These are phyloP conservation scores for Motacilla tschutschensis DNA, from an alignment of 2,113 vertebrate genomes.

Conservation along the genomic window DNA sequence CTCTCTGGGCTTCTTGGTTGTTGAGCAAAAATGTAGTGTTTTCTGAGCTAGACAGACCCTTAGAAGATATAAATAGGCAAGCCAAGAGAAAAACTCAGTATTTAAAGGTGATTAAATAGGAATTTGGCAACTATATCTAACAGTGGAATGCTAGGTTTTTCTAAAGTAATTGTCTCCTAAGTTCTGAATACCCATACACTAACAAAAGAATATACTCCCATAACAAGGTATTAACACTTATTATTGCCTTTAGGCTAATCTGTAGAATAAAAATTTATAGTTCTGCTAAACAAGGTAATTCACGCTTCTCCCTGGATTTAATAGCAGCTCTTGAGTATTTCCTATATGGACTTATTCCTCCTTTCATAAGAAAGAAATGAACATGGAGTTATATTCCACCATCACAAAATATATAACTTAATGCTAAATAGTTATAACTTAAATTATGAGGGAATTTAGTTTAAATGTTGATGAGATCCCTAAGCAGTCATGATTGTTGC, in stretches of 20 bases:
- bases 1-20: not conserved
- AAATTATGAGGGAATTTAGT: not conserved
- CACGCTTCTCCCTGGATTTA: not conserved
- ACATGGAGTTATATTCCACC: not conserved
- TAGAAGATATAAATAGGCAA: not conserved
- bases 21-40: not conserved
- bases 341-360: not conserved
- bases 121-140: not conserved
- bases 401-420: not conserved
- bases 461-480: not conserved
- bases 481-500: not conserved
- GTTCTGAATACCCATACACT: not conserved
- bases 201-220: not conserved
- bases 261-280: not conserved
- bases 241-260: not conserved
- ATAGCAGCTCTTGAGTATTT: not conserved
- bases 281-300: not conserved
- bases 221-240: not conserved
- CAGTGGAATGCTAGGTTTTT: not conserved
- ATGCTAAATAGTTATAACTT: not conserved
- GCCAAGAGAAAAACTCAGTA: not conserved
- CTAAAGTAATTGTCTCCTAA: not conserved
- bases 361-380: not conserved
- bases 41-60: not conserved
- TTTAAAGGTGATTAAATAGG: not conserved